Evolutionary conservation across 2,888 invertebrate species (phyloP), one percentile per base, ranked within the genome.

Genomic region (Sinohyriopsis cumingii): DNA sequence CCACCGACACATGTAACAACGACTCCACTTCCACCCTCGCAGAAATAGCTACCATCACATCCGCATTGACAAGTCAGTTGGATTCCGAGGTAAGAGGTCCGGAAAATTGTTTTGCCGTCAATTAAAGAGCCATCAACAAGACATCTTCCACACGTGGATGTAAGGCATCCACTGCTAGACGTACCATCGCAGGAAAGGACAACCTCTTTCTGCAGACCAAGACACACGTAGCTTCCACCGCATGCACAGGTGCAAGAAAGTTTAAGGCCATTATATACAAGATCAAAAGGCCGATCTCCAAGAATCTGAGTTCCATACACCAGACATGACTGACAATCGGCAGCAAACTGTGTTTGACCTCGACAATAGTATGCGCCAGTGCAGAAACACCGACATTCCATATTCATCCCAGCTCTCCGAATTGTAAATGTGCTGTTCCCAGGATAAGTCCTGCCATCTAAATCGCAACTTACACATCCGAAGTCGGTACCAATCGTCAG

Each of bases 41-140:
- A 84, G 28, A 77, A 75, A 75, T 82, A 85, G 1, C 76, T 69
- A 1, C 84, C 84, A 71, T 83, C 82, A 73, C 86, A 86, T 9
- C 79, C 79, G 67, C 86, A 86, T 1, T 75, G 72, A 69, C 86
- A 86, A 22, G 69, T 62, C 4, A 75, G 61, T 55, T 69, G 65
- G 12, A 28, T 56, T 4, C 70, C 68, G 9, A 64, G 64, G 63
- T 75, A 73, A 5, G 68, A 55, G 1, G 73, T 75, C 4, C 75
- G 70, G 59, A 77, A 77, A 45, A 61, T 53, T 19, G 71, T 71
- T 0, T 71, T 67, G 1, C 77, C 77, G 28, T 75, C 68, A 56
- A 75, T 73, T 1, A 45, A 7, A 65, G 60, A 62, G 28, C 76
- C 69, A 59, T 71, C 61, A 45, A 77, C 71, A 24, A 76, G 20